These are phyloP conservation scores for Mystacornis crossleyi DNA, from an alignment of 2,113 vertebrate genomes.

Conservation along the genomic window DNA sequence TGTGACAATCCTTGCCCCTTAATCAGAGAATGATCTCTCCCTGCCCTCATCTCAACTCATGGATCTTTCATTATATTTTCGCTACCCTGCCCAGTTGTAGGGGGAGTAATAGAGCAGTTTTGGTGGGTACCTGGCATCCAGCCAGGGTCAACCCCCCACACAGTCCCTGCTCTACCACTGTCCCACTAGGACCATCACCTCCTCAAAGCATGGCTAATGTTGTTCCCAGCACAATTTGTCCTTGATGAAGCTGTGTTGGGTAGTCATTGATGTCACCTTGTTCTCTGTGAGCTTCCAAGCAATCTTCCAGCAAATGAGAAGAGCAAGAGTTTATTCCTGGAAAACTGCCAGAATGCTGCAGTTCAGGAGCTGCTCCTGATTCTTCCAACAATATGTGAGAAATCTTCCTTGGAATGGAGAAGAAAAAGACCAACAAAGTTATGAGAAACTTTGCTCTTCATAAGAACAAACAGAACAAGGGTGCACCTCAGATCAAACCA, in stretches of 20 bases:
- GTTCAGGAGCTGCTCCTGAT: neutral
- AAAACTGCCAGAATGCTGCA: neutral
- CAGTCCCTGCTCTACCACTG: neutral
- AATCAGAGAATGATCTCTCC: neutral
- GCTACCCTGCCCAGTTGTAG: neutral
- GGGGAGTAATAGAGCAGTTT: neutral
- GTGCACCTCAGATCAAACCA: neutral
- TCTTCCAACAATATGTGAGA: neutral
- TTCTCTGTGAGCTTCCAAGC: neutral
- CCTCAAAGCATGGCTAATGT: neutral
- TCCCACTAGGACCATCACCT: neutral
- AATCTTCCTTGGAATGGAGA: neutral
- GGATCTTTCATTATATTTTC: neutral
- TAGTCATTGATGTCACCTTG: neutral
- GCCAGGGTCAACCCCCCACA: neutral
- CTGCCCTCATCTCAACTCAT: neutral
- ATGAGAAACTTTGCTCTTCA: neutral
- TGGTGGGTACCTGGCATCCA: neutral
- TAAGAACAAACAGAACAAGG: neutral
- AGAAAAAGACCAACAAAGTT: accelerated
- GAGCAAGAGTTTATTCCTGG: neutral
- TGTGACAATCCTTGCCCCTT: neutral
- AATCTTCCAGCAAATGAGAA: neutral
- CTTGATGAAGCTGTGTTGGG: neutral
- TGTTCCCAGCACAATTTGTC: neutral